Conservation (phyloP, 2,888 invertebrate genomes). For the Andricus curvator region DNA sequence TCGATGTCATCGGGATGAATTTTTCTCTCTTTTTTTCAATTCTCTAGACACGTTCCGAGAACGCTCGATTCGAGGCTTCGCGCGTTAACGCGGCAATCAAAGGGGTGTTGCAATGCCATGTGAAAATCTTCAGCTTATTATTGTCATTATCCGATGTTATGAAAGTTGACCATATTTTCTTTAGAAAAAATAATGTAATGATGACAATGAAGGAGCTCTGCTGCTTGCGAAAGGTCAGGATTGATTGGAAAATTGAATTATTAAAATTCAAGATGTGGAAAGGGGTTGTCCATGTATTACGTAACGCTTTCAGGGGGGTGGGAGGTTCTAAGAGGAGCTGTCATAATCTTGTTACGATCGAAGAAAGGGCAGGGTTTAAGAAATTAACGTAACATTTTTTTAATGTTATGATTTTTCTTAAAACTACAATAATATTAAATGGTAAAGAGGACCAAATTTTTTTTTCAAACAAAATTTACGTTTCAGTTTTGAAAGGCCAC, state of each 20-base stretch:
- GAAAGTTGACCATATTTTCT: conserved; percentile 16
- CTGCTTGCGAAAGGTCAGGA: background rate
- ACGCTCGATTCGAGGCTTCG: conserved; percentile 22
- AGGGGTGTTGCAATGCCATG: conserved; percentile 35
- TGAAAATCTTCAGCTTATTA: conserved; percentile 27
- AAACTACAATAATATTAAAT: too few species aligned
- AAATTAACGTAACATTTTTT: too few species aligned
- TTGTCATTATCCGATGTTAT: conserved; percentile 19
- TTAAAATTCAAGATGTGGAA: background rate
- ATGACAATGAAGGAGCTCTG: background rate
- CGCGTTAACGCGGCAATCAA: conserved; percentile 30
- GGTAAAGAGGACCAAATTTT: too few species aligned
- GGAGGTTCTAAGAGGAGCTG: too few species aligned
- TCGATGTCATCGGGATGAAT: conserved; percentile 54
- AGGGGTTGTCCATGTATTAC: background rate
- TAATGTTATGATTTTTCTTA: too few species aligned
- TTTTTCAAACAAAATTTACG: too few species aligned
- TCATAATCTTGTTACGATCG: too few species aligned
- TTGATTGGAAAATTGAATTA: background rate
- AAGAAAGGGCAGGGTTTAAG: too few species aligned
- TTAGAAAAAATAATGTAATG: conserved; percentile 6
- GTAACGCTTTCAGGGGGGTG: background rate
- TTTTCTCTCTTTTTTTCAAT: conserved; percentile 31
- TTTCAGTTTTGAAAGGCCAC: too few species aligned
- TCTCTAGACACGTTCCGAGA: conserved; percentile 22